Evolutionary conservation across 2,797 vertebrate genomes (phyloP).

Genomic region (Lepidocolaptes lacrymiger): DNA sequence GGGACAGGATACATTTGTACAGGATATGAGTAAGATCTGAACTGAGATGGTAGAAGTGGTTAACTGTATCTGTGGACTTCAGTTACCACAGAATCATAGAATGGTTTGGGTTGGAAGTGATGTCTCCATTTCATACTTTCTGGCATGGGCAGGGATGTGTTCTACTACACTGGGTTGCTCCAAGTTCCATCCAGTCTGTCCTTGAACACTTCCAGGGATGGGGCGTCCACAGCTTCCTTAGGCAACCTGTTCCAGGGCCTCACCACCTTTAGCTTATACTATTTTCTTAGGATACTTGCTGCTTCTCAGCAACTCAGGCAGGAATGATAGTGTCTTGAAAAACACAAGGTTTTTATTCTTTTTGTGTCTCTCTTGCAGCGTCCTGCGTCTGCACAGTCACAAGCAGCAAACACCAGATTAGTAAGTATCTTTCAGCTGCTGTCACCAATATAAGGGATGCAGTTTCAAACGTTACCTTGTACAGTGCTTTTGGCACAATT

Average conservation of each 20-base stretch:
- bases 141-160: background rate
- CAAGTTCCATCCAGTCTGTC: no score
- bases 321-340: background rate
- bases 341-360: constrained; percentile 51
- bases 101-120: background rate
- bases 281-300: background rate
- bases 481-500: background rate
- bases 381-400: constrained; percentile 74
- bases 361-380: constrained; percentile 76
- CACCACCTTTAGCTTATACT: background rate
- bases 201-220: background rate
- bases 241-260: background rate
- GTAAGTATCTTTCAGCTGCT: constrained; percentile 69
- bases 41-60: background rate
- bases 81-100: background rate
- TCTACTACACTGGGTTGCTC: background rate
- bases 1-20: background rate
- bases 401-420: constrained; percentile 68
- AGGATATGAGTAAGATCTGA: background rate
- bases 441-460: background rate
- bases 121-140: background rate
- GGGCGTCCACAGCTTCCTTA: background rate
- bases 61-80: background rate
- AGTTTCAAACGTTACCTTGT: background rate
- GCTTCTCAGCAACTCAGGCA: background rate